A percentile compares a stretch with the other conserved stretches of the same genome.
phyloP scores from a whole-genome alignment of 2,797 vertebrate species.

The Uromys caudimaculatus region DNA sequence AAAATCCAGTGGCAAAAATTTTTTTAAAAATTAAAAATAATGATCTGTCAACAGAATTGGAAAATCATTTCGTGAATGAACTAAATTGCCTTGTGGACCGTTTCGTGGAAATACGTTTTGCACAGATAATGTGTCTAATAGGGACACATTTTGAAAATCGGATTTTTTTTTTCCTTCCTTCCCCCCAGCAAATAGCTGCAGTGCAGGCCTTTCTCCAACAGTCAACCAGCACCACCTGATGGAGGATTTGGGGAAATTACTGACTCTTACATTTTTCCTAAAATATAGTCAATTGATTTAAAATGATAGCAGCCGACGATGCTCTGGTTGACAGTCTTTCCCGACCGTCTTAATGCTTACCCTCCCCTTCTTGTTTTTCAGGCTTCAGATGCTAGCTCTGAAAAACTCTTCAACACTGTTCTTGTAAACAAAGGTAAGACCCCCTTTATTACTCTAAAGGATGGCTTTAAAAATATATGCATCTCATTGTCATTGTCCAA shows the following conservation, averaged over 20 bases:
- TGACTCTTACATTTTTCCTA: constrained; percentile 36
- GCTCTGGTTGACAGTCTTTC: constrained; percentile 38
- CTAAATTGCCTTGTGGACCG: constrained; percentile 73
- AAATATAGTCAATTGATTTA: constrained; percentile 42
- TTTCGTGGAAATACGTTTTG: constrained; percentile 74
- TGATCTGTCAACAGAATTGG: constrained; percentile 39
- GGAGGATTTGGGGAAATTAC: constrained; percentile 81
- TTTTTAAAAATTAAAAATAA: background rate
- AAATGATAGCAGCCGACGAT: background rate
- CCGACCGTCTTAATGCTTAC: background rate
- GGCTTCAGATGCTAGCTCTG: constrained; percentile 97
- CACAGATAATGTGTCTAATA: constrained; percentile 79
- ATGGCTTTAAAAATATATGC: background rate
- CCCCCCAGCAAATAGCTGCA: constrained; percentile 71
- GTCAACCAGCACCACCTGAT: constrained; percentile 94
- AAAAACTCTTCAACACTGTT: constrained; percentile 96
- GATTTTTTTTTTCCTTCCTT: background rate
- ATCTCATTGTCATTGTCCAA: background rate
- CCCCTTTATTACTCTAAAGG: background rate
- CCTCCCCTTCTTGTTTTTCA: constrained; percentile 84
- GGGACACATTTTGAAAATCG: constrained; percentile 77
- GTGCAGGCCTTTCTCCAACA: constrained; percentile 80
- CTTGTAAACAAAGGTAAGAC: constrained; percentile 95
- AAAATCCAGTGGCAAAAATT: background rate
- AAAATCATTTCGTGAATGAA: constrained; percentile 61